These are phyloP conservation scores for Oostethus manadensis DNA, from an alignment of 2,113 vertebrate species.

Conservation along the genomic window DNA sequence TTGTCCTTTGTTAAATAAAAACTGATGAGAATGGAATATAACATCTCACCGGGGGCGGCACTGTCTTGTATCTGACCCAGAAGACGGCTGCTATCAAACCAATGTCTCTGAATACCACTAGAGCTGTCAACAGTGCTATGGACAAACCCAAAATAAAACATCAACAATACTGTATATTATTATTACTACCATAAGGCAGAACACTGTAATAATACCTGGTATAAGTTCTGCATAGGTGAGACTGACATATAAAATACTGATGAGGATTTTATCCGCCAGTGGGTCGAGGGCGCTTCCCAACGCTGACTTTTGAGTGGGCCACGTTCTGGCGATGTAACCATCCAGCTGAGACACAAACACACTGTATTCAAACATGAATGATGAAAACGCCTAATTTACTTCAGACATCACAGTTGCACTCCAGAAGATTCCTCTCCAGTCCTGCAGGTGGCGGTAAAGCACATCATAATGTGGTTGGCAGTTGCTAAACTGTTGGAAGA, in stretches of 20 bases:
- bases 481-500: too few species aligned
- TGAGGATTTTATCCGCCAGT: conserved; percentile 96
- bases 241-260: conserved; percentile 92
- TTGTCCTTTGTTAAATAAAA: background rate
- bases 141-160: background rate
- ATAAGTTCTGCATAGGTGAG: conserved; percentile 91
- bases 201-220: conserved; percentile 78
- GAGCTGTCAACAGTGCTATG: conserved; percentile 84
- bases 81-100: conserved; percentile 92
- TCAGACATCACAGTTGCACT: too few species aligned
- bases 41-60: conserved; percentile 87
- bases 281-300: conserved; percentile 96
- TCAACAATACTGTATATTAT: too few species aligned
- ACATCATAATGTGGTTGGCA: too few species aligned
- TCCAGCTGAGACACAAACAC: conserved; percentile 77
- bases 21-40: background rate
- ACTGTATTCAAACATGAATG: background rate
- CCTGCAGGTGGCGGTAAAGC: too few species aligned
- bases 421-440: too few species aligned
- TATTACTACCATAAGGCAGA: background rate
- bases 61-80: conserved; percentile 93
- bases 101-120: conserved; percentile 88
- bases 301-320: conserved; percentile 94
- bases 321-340: conserved; percentile 94
- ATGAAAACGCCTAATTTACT: too few species aligned